Evolutionary conservation across 2,888 invertebrate genomes (phyloP), one percentile per base, ranked within the genome.

Genomic region (Nemapogon koenigi): DNA sequence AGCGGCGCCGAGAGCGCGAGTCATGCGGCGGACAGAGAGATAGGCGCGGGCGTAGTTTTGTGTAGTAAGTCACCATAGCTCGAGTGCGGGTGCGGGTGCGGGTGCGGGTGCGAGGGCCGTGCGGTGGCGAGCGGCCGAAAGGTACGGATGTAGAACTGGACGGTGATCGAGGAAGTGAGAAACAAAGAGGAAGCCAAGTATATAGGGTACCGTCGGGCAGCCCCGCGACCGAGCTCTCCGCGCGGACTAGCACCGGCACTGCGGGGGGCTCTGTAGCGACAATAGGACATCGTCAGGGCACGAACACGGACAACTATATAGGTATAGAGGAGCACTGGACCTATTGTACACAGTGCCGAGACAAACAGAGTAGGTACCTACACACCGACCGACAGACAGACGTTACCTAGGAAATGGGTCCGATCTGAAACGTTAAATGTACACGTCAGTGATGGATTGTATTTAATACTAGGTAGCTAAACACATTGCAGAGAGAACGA

Each of bases 21-120:
- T 11, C 6, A 28, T 28, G 28, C 4, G 28, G 22, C 25, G 26
- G 14, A 4, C 16, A 4, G 15, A 10, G 15, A 11, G 26, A 2
- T 13, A 25, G 13, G 18, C 15, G 37, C 16, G 14, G 4, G 28
- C 28, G 67, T 72, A 82, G 84, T 83, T 84, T 85, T 84, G 83
- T 83, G 84, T 85, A 86, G 85, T 86, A 85, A 84, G 84, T 85
- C 85, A 85, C 85, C 85, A 82, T 81, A 61, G 43, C 6, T 16
- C 26, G 7, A 15, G 7, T 22, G 6, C 31, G 16, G 4, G 14
- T 4, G 31, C 31, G 31, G 14, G n/a, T 15, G 7, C 6, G 36
- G 14, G 19, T 18, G 35, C 17, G 35, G 15, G 35, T 14, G 26
- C 14, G 26, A 16, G 18, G 17, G 37, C 10, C 18, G 22, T 37